These are phyloP conservation scores for Rhynchomys soricoides DNA, from an alignment of 2,113 vertebrate species.

Conservation along the genomic window DNA sequence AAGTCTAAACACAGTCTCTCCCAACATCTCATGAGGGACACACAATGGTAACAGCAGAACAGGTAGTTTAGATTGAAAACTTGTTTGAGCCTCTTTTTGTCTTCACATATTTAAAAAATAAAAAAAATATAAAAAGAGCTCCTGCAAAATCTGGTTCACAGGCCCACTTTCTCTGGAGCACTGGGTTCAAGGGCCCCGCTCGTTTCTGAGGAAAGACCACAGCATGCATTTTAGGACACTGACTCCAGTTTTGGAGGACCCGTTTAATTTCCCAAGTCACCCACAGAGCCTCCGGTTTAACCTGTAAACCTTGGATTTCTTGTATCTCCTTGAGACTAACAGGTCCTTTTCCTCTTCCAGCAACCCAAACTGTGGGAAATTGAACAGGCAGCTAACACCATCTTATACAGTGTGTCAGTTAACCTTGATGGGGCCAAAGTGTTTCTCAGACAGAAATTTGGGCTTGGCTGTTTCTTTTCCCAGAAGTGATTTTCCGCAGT, in stretches of 20 bases:
- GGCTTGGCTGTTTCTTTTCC: neutral
- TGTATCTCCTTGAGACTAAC: neutral
- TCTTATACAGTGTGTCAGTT: accelerated
- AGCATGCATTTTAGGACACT: neutral
- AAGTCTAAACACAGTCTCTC: neutral
- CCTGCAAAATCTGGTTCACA: neutral
- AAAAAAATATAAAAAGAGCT: neutral
- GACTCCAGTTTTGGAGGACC: neutral
- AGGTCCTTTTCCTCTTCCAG: neutral
- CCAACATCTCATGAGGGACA: neutral
- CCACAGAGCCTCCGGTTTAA: slow-evolving; percentile 23
- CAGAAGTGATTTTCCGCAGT: neutral
- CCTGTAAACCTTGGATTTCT: neutral
- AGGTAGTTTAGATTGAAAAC: neutral
- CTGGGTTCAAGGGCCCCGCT: neutral
- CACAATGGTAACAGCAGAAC: neutral
- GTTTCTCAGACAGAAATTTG: neutral
- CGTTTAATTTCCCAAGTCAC: slow-evolving; percentile 28
- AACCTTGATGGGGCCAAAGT: neutral
- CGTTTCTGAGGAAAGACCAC: neutral
- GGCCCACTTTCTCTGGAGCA: neutral
- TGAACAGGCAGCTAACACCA: neutral
- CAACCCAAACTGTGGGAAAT: neutral
- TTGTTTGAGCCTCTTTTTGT: neutral
- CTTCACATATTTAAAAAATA: neutral